These are phyloP conservation scores for Salvelinus sp. DNA, from an alignment of 2,113 vertebrate genomes.

Conservation along the genomic window DNA sequence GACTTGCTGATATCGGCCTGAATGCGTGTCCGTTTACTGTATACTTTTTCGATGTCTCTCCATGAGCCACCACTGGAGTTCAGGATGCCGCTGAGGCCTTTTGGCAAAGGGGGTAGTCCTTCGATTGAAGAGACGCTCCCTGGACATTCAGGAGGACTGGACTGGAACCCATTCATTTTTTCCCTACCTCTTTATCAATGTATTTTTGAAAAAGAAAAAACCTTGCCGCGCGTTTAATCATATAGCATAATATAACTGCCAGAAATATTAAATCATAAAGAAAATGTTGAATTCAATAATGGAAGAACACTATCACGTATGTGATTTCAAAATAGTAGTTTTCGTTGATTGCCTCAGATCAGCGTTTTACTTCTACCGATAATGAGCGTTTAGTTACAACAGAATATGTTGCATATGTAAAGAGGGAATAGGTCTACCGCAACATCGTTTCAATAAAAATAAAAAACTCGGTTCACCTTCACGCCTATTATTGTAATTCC, in stretches of 20 bases:
- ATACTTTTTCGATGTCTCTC: conserved; percentile 78
- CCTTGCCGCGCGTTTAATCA: not conserved
- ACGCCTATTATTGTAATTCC: not conserved
- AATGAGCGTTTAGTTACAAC: not conserved
- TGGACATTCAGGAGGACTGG: conserved; percentile 44
- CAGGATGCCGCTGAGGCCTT: conserved; percentile 78
- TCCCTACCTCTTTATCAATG: not conserved
- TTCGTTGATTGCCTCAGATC: no score
- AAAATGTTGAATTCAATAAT: no score
- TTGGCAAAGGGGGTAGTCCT: conserved; percentile 78
- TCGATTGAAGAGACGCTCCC: conserved; percentile 57
- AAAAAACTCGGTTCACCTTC: not conserved
- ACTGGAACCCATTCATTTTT: conserved; percentile 72
- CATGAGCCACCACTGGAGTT: conserved; percentile 81
- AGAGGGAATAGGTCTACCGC: not conserved
- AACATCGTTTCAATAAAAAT: not conserved
- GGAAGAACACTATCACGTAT: no score
- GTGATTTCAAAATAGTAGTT: no score
- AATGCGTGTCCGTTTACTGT: conserved; percentile 79
- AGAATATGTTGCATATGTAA: not conserved
- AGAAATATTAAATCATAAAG: not conserved
- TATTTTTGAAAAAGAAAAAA: not conserved
- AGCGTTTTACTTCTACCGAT: no score
- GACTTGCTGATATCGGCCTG: conserved; percentile 77
- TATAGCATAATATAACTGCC: not conserved